A percentile compares a stretch with the other conserved stretches of the same genome.
These are phyloP conservation scores for Plagodis dolabraria DNA, from an alignment of 2,888 invertebrate genomes.

Conservation along the genomic window DNA sequence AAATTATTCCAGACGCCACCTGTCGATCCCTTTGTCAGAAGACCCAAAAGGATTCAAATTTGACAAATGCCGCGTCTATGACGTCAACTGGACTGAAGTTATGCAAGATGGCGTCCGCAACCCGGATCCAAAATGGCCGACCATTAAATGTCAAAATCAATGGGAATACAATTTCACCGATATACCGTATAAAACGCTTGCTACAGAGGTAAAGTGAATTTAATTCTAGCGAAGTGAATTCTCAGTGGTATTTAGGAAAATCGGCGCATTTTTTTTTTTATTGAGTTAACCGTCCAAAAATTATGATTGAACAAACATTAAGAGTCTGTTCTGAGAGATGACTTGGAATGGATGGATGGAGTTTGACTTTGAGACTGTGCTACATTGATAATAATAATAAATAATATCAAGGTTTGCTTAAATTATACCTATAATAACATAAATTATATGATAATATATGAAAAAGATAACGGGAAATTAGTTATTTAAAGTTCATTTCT, in stretches of 20 bases:
- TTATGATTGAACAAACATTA: no score
- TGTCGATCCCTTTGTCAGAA: constrained; percentile 59
- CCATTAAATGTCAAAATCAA: constrained; percentile 54
- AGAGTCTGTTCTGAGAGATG: no score
- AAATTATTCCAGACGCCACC: constrained; percentile 61
- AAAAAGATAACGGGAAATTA: no score
- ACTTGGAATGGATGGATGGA: no score
- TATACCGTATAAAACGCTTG: constrained; percentile 74
- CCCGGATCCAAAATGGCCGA: constrained; percentile 64
- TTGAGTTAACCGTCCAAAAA: no score
- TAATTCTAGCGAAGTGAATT: neutral
- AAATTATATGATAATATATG: no score
- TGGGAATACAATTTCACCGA: constrained; percentile 78
- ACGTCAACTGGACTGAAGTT: constrained; percentile 64
- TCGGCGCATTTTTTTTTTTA: no score
- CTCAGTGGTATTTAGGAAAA: neutral
- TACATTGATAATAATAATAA: no score
- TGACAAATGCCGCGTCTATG: constrained; percentile 68
- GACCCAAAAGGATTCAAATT: constrained; percentile 45
- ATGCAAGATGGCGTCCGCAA: constrained; percentile 49
- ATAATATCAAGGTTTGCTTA: no score
- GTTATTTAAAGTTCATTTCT: no score
- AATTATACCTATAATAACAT: no score
- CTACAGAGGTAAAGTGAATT: constrained; percentile 58
- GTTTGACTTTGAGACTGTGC: no score